Evolutionary conservation across 2,888 invertebrate species (phyloP), one percentile per base, ranked within the genome.

Genomic region (Busseola fusca): DNA sequence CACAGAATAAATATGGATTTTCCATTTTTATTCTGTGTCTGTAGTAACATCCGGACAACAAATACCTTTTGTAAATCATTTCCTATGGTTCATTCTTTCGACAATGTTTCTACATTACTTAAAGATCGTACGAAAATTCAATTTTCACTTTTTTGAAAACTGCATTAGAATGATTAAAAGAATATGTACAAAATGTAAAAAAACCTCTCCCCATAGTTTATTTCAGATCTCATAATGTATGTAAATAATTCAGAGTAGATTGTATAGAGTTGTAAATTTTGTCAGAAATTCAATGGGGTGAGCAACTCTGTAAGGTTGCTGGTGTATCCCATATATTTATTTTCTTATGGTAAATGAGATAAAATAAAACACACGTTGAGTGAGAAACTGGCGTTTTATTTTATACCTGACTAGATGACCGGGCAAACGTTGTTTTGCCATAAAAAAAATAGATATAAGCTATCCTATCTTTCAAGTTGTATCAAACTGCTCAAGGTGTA

Each of bases 271-370:
- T 74, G 56, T 72, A 42, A 71, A 37, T 54, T 14, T 54, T 14
- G 16, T 25, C 6, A 21, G 7, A 50, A 14, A 37, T 27, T 0
- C 21, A 62, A 45, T 63, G 65, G 56, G 63, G 9, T 73, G 65
- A 64, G 75, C 69, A 66, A 59, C 40, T 63, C 50, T 54, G 60
- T 42, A 45, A 76, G 25, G 68, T 67, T 75, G 66, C 52, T 18
- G 25, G 68, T 76, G 60, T 80, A 64, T 62, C 54, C 50, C 27
- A 60, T 64, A 74, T 18, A 84, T 76, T 72, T 83, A 82, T 84
- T 83, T 83, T 80, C 67, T 64, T 83, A 72, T 64, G 64, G 74
- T 76, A 80, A 80, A 79, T 72, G 64, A 56, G 30, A 69, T 48
- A 64, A n/a, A n/a, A n/a, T n/a, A n/a, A n/a, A n/a, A 64, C 57